Percentiles rank a stretch among this genome's conserved stretches.
Conservation (phyloP, 1,140 invertebrate species). For the Euura saliciscinereae region DNA sequence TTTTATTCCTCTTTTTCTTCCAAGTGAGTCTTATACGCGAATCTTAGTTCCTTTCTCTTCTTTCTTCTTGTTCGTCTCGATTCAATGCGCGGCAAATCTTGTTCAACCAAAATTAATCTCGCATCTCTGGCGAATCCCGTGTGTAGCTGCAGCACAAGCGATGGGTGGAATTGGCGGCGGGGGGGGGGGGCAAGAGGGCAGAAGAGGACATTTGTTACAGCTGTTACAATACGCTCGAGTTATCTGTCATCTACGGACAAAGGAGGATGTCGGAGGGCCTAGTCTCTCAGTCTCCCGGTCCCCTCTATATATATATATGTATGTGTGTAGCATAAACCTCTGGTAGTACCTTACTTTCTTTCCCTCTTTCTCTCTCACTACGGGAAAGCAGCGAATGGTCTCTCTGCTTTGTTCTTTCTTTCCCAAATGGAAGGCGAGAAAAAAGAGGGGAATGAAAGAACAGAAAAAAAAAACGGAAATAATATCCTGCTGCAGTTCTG, state of each 20-base stretch:
- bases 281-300: background rate
- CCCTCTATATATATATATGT: background rate
- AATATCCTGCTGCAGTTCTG: too few species aligned
- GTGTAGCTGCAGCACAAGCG: too few species aligned
- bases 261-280: background rate
- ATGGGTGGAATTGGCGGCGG: background rate
- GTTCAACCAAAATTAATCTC: too few species aligned
- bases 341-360: background rate
- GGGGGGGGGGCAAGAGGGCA: background rate
- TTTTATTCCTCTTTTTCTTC: background rate
- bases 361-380: too few species aligned
- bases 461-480: too few species aligned
- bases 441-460: too few species aligned
- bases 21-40: too few species aligned
- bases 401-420: background rate
- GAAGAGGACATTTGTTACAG: background rate
- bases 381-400: background rate
- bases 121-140: too few species aligned
- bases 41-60: too few species aligned
- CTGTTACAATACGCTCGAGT: constrained; percentile 11
- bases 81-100: too few species aligned
- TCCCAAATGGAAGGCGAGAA: constrained; percentile 4
- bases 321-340: background rate
- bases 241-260: constrained; percentile 13
- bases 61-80: too few species aligned